A percentile compares a stretch with the other conserved stretches of the same genome.
Evolutionary conservation across 1,140 invertebrate species (phyloP).

Genomic region (Dendrolimus kikuchii): DNA sequence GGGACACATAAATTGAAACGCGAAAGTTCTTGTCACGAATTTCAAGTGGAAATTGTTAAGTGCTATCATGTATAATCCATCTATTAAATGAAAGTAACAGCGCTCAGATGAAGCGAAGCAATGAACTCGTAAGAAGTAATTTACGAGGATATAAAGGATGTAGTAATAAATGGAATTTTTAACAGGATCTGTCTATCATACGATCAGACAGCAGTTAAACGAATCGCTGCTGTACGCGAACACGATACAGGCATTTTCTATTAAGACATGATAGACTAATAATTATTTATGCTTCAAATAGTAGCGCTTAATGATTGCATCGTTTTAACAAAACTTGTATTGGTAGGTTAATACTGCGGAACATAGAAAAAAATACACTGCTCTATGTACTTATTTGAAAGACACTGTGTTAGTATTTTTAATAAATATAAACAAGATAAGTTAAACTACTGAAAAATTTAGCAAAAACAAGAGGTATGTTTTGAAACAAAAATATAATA

Average conservation of each 20-base stretch:
- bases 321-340: too few species aligned
- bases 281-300: background rate
- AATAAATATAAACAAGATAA: too few species aligned
- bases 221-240: slow-evolving; percentile 3
- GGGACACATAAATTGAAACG: background rate
- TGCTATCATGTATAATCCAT: slow-evolving; percentile 8
- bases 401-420: too few species aligned
- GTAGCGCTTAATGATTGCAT: background rate
- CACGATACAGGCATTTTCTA: slow-evolving; percentile 12
- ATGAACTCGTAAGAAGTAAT: slow-evolving; percentile 59
- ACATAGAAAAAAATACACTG: too few species aligned
- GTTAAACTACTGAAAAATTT: too few species aligned
- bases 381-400: too few species aligned
- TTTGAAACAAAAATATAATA: too few species aligned
- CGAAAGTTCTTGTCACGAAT: too few species aligned
- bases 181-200: slow-evolving; percentile 26
- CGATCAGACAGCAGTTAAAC: slow-evolving; percentile 30
- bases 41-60: too few species aligned
- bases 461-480: too few species aligned
- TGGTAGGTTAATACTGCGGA: too few species aligned
- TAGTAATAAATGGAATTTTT: slow-evolving; percentile 53
- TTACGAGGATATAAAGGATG: slow-evolving; percentile 57
- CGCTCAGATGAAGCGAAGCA: slow-evolving; percentile 42
- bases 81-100: slow-evolving; percentile 16
- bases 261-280: slow-evolving; percentile 13